Conservation (phyloP, 2,888 invertebrate genomes). For the Trachelus troglodyta region DNA sequence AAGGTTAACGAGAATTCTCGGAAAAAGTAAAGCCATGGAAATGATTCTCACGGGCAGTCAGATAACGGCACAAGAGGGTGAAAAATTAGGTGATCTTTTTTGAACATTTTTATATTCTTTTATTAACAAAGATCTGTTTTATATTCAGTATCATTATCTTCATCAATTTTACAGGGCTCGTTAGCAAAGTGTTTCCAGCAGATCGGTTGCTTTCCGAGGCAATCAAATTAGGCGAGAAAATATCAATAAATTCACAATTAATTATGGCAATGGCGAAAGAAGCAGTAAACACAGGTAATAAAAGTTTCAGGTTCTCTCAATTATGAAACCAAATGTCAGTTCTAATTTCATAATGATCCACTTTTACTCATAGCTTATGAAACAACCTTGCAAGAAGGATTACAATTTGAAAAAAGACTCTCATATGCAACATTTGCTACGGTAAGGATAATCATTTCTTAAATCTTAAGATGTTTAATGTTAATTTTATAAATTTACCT, state of each 20-base stretch:
- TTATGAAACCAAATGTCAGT: background rate
- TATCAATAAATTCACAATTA: slow-evolving; percentile 85
- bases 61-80: slow-evolving; percentile 87
- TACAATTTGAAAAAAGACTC: slow-evolving; percentile 84
- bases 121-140: slow-evolving; percentile 6
- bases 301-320: background rate
- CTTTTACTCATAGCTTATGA: slow-evolving; percentile 75
- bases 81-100: slow-evolving; percentile 76
- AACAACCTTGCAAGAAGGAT: slow-evolving; percentile 84
- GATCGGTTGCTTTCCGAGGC: slow-evolving; percentile 86
- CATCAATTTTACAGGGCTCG: slow-evolving; percentile 72
- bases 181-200: slow-evolving; percentile 87
- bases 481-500: background rate
- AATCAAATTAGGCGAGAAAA: slow-evolving; percentile 91
- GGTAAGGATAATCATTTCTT: slow-evolving; percentile 68
- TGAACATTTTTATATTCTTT: background rate
- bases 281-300: slow-evolving; percentile 78
- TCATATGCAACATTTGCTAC: slow-evolving; percentile 96
- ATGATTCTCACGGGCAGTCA: slow-evolving; percentile 94
- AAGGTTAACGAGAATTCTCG: slow-evolving; percentile 81
- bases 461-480: background rate
- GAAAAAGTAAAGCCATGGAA: slow-evolving; percentile 98
- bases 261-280: slow-evolving; percentile 88
- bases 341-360: slow-evolving; percentile 6
- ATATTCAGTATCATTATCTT: slow-evolving; percentile 3